phyloP scores from a whole-genome alignment of 2,888 invertebrate species.

The Acanthosepion pharaonis region DNA sequence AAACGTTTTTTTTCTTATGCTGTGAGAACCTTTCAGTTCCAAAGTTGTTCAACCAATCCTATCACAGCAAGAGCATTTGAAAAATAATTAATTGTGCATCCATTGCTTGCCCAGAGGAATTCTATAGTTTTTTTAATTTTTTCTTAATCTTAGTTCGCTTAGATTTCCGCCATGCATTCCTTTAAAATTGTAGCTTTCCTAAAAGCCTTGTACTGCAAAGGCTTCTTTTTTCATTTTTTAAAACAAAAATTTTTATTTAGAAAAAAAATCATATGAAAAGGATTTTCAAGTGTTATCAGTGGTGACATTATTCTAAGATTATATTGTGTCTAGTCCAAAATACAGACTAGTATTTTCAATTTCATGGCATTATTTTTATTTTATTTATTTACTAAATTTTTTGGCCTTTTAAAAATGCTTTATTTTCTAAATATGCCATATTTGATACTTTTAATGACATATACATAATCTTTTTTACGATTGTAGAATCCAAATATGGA shows the following conservation, averaged over 20 bases:
- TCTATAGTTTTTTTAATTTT: neutral
- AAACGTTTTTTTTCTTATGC: conserved; percentile 34
- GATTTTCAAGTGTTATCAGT: neutral
- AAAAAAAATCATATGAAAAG: conserved; percentile 33
- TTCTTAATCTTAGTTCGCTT: neutral
- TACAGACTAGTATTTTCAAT: neutral
- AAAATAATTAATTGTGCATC: conserved; percentile 41
- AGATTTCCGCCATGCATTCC: conserved; percentile 33
- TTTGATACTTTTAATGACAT: neutral
- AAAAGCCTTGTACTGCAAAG: conserved; percentile 6
- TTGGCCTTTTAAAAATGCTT: neutral
- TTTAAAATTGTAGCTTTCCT: conserved; percentile 20
- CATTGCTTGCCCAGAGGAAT: conserved; percentile 42
- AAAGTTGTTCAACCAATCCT: neutral
- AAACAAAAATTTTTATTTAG: neutral
- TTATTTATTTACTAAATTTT: neutral
- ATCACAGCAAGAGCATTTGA: conserved; percentile 34
- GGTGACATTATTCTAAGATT: neutral
- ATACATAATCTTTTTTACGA: neutral
- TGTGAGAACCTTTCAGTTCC: neutral
- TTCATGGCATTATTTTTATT: neutral
- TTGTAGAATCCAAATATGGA: neutral
- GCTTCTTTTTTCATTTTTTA: neutral
- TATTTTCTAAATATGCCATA: neutral
- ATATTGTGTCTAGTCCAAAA: neutral